A percentile compares a stretch with the other conserved stretches of the same genome.
These are phyloP conservation scores for Halichoeres trimaculatus DNA, from an alignment of 2,113 vertebrate genomes.

Conservation along the genomic window DNA sequence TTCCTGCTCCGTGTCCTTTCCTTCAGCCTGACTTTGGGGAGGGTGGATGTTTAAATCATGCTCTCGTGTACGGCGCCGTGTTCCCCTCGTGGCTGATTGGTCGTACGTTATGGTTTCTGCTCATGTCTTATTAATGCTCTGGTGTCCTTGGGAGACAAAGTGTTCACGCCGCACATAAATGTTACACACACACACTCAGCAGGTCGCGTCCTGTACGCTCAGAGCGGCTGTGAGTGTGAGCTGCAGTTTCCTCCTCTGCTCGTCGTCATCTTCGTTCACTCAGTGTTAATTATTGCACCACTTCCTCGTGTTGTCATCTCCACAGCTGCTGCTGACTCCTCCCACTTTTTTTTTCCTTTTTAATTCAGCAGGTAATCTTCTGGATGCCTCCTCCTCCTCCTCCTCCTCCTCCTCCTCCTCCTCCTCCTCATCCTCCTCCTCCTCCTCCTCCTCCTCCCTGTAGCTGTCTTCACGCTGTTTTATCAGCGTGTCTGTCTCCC, in stretches of 20 bases:
- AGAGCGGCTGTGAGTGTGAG: not conserved
- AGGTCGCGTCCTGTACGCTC: not conserved
- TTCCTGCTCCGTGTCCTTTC: too few species aligned
- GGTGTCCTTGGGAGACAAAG: conserved; percentile 44
- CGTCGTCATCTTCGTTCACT: not conserved
- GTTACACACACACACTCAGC: not conserved
- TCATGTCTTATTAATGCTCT: conserved; percentile 23
- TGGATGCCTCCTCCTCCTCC: conserved; percentile 24
- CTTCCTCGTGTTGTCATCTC: conserved; percentile 2
- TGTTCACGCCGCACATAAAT: not conserved
- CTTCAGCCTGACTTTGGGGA: conserved; percentile 32
- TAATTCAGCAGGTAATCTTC: conserved; percentile 17
- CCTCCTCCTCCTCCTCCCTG: not conserved
- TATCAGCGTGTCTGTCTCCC: conserved; percentile 60
- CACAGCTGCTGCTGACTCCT: not conserved
- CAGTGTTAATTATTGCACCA: conserved; percentile 1
- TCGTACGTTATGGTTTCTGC: conserved; percentile 9
- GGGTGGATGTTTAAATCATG: conserved; percentile 46
- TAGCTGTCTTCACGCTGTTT: conserved; percentile 35
- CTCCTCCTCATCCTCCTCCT: conserved; percentile 24
- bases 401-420: conserved; percentile 2
- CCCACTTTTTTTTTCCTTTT: not conserved
- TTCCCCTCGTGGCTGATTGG: not conserved
- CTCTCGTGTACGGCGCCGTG: conserved; percentile 10
- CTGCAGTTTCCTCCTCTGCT: conserved; percentile 2